Conservation (phyloP, 1,140 invertebrate species). For the Venustaconcha ellipsiformis region DNA sequence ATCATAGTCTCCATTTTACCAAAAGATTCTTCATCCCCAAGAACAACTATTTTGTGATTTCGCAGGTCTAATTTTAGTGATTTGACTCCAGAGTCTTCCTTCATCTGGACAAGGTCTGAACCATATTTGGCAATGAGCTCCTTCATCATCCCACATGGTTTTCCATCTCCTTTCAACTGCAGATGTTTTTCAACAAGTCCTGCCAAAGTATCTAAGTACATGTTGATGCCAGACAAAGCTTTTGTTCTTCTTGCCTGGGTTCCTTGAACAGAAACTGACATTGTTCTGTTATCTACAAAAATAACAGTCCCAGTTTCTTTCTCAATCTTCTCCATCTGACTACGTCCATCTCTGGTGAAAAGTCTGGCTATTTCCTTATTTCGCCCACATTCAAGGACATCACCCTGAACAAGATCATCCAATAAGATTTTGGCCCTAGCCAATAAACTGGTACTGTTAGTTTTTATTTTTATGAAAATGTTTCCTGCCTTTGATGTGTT, state of each 20-base stretch:
- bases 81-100: slow-evolving; percentile 19
- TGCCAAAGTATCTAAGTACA: slow-evolving; percentile 34
- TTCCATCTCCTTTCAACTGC: slow-evolving; percentile 33
- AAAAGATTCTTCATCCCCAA: slow-evolving; percentile 39
- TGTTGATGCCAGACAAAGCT: slow-evolving; percentile 28
- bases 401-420: slow-evolving; percentile 37
- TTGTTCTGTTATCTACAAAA: slow-evolving; percentile 36
- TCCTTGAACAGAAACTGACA: slow-evolving; percentile 49
- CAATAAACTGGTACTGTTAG: neutral
- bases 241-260: neutral
- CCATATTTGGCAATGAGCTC: slow-evolving; percentile 40
- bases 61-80: slow-evolving; percentile 37
- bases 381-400: slow-evolving; percentile 33
- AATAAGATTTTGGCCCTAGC: slow-evolving; percentile 29
- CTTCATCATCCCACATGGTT: slow-evolving; percentile 57
- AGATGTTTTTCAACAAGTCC: slow-evolving; percentile 24
- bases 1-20: slow-evolving; percentile 16
- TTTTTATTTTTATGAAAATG: no score
- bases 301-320: slow-evolving; percentile 3
- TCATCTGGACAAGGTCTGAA: slow-evolving; percentile 31
- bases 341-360: slow-evolving; percentile 37
- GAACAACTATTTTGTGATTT: slow-evolving; percentile 42
- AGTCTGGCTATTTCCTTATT: slow-evolving; percentile 21
- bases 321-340: no score
- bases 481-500: no score